Percentiles rank a stretch among this genome's conserved stretches.
Conservation (phyloP, 2,113 vertebrate species). For the Paracanthobrama guichenoti region DNA sequence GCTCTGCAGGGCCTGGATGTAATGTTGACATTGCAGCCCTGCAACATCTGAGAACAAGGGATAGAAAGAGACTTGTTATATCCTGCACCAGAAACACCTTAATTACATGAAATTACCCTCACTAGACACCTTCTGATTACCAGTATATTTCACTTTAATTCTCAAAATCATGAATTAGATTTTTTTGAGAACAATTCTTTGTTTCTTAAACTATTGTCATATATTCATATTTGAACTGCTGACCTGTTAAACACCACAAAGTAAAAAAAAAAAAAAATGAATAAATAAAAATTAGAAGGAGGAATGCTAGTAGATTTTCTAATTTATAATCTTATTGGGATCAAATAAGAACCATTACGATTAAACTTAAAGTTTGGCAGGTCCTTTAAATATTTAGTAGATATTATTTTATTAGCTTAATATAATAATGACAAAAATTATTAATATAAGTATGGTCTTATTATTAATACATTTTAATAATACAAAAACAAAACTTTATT, state of each 20-base stretch:
- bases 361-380: no score
- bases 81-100: background rate
- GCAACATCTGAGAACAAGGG: conserved; percentile 80
- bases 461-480: background rate
- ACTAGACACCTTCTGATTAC: background rate
- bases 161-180: background rate
- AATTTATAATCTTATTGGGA: no score
- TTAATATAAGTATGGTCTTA: background rate
- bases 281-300: no score
- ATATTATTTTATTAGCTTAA: background rate
- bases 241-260: background rate
- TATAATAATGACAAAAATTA: background rate
- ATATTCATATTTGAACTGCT: background rate
- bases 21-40: conserved; percentile 87
- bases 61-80: background rate
- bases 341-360: no score
- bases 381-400: no score
- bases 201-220: background rate
- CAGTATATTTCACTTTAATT: background rate
- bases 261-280: no score
- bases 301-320: no score
- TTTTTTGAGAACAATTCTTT: background rate
- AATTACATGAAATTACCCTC: background rate
- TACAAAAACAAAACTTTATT: background rate
- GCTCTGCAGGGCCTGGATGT: conserved; percentile 91